Base-by-base conservation (phyloP, 2,113 vertebrate species). In the Macaca mulatta region DNA sequence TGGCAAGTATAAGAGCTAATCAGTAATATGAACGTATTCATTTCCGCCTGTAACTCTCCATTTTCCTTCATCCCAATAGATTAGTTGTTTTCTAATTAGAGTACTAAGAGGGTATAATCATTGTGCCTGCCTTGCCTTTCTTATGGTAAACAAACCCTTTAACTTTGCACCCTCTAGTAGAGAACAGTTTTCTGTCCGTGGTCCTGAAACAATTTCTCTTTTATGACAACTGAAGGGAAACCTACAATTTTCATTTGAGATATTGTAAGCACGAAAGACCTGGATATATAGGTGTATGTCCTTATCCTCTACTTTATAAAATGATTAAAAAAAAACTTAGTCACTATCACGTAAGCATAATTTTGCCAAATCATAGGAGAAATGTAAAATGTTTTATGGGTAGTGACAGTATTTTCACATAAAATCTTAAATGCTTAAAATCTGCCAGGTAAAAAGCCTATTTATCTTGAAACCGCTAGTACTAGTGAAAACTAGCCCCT, bases 71-170 rank as follows among this genome's bases (percentile, higher is more conserved):
- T 88, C 74, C 80, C 43, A 79, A 77, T 89, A 92, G 95, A 93
- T 96, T 59, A 93, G 89, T 95, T 93, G 77, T 94, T 97, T 96
- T 94, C 87, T 88, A 84, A 93, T 97, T 96, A 94, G 94, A 88
- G 69, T 55, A 61, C 35, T 48, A 35, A 90, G 52, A 97, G 90
- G 90, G 87, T 95, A 57, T 93, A 96, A 96, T 98, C 70, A 85
- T 20, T 52, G 43, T 95, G 79, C 57, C n/a, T 90, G 86, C 40
- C 74, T 43, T 50, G 52, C 83, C 59, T 96, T 97, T 95, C 70
- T 95, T 77, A 40, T 48, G 90, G 84, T 93, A 97, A 97, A 97
- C 96, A 97, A 94, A 81, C 77, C 75, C 25, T 93, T 95, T 93
- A 96, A 97, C 82, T 97, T 96, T 72, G 48, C 45, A 83, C 64